These are phyloP conservation scores for Hydrotaea cyrtoneurina DNA, from an alignment of 2,888 invertebrate genomes.

Conservation along the genomic window DNA sequence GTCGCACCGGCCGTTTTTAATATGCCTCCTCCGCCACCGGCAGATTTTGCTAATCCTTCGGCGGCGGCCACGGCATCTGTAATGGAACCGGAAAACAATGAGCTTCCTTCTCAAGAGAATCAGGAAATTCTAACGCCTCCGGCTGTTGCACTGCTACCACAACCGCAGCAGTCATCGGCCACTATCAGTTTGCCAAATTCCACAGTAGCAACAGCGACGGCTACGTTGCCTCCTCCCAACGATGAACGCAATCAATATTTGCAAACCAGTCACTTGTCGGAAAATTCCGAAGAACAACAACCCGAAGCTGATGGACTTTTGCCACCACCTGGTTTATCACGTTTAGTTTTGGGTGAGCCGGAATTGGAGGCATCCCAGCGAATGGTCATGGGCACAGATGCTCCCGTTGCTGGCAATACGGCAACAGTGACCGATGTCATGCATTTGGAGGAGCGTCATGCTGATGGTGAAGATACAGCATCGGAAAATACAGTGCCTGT, in stretches of 20 bases:
- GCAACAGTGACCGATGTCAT: constrained; percentile 81
- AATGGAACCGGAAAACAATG: constrained; percentile 84
- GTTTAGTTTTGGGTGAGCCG: constrained; percentile 86
- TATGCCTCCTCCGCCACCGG: constrained; percentile 72
- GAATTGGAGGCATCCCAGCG: constrained; percentile 82
- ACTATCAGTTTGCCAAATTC: constrained; percentile 46
- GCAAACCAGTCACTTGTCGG: constrained; percentile 88
- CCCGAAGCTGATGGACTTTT: constrained; percentile 81
- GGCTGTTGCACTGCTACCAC: constrained; percentile 68
- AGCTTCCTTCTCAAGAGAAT: constrained; percentile 81
- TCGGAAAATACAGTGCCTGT: constrained; percentile 69
- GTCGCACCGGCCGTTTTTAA: constrained; percentile 52
- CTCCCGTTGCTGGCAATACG: constrained; percentile 81
- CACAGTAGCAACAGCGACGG: background rate
- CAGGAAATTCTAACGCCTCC: constrained; percentile 81
- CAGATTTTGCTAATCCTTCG: constrained; percentile 77
- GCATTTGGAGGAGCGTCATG: constrained; percentile 81
- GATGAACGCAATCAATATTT: constrained; percentile 89
- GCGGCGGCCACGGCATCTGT: background rate
- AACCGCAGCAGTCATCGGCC: background rate
- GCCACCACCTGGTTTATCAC: constrained; percentile 85
- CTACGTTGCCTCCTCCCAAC: constrained; percentile 80
- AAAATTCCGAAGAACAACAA: constrained; percentile 77
- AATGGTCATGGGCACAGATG: constrained; percentile 79
- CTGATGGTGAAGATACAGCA: constrained; percentile 80